Evolutionary conservation across 1,140 invertebrate genomes (phyloP).

Genomic region (Helicoverpa armigera): DNA sequence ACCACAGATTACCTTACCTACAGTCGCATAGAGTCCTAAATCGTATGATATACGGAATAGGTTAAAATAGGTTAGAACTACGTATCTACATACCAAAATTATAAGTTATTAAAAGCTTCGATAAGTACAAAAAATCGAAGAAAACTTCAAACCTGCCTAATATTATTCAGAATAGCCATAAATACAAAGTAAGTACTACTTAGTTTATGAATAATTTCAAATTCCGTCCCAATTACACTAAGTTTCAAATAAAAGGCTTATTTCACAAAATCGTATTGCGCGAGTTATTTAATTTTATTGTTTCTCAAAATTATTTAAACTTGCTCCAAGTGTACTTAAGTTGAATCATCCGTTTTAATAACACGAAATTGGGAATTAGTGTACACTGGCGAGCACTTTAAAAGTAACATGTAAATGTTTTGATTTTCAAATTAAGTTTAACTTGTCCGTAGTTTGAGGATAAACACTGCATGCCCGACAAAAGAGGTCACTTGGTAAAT

Average conservation of each 20-base stretch:
- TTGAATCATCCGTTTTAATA: conserved; percentile 47
- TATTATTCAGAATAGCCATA: too few relatives aligned
- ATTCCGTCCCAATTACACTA: background rate
- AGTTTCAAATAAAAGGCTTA: background rate
- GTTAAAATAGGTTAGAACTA: too few relatives aligned
- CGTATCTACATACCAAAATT: too few relatives aligned
- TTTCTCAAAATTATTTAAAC: background rate
- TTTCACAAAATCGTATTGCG: background rate
- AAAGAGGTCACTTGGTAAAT: conserved; percentile 38
- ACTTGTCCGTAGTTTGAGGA: too few relatives aligned
- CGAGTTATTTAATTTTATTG: conserved; percentile 11
- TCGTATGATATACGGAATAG: too few relatives aligned
- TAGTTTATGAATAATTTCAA: background rate
- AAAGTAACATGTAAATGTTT: conserved; percentile 33
- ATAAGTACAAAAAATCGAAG: background rate
- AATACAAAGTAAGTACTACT: too few relatives aligned
- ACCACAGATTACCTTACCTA: too few relatives aligned
- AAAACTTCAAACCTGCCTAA: background rate
- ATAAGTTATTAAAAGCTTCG: too few relatives aligned
- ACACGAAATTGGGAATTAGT: conserved; percentile 36
- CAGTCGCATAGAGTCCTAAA: too few relatives aligned
- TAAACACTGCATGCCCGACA: background rate
- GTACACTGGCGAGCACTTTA: conserved; percentile 34
- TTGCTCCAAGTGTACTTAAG: conserved; percentile 34
- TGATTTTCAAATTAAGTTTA: conserved; percentile 51